phyloP scores from a whole-genome alignment of 1,140 invertebrate species.

The Goniozus legneri region DNA sequence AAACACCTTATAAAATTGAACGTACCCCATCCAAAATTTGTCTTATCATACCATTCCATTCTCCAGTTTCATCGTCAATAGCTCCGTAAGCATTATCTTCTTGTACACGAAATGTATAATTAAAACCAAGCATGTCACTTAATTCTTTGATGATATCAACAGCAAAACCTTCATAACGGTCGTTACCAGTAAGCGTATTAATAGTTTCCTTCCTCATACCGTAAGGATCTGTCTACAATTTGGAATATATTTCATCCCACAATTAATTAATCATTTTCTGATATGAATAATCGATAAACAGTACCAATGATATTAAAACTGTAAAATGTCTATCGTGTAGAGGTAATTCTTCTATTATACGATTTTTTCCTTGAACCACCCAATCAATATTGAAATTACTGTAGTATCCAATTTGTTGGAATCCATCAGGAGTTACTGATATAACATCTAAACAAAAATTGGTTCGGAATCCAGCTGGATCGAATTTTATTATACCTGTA shows the following conservation, averaged over 20 bases:
- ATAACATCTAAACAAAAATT: slow-evolving; percentile 76
- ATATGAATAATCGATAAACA: too few relatives aligned
- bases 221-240: slow-evolving; percentile 79
- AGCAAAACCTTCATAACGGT: slow-evolving; percentile 74
- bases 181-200: slow-evolving; percentile 67
- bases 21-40: slow-evolving; percentile 70
- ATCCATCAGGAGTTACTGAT: slow-evolving; percentile 64
- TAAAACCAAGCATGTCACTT: slow-evolving; percentile 71
- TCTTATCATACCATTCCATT: slow-evolving; percentile 85
- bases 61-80: slow-evolving; percentile 58
- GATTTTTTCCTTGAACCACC: slow-evolving; percentile 50
- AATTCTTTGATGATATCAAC: slow-evolving; percentile 76
- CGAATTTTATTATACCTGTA: slow-evolving; percentile 77
- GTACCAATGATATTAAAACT: slow-evolving; percentile 79
- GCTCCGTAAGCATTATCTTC: slow-evolving; percentile 71
- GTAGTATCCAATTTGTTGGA: slow-evolving; percentile 72
- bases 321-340: slow-evolving; percentile 77
- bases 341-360: background rate
- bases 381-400: slow-evolving; percentile 53
- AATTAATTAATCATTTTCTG: too few relatives aligned
- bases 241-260: too few relatives aligned
- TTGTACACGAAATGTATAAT: slow-evolving; percentile 76
- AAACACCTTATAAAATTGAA: too few relatives aligned
- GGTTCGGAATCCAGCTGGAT: slow-evolving; percentile 73
- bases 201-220: slow-evolving; percentile 75